Evolutionary conservation across 2,888 invertebrate genomes (phyloP).

Genomic region (Euclidia mi): DNA sequence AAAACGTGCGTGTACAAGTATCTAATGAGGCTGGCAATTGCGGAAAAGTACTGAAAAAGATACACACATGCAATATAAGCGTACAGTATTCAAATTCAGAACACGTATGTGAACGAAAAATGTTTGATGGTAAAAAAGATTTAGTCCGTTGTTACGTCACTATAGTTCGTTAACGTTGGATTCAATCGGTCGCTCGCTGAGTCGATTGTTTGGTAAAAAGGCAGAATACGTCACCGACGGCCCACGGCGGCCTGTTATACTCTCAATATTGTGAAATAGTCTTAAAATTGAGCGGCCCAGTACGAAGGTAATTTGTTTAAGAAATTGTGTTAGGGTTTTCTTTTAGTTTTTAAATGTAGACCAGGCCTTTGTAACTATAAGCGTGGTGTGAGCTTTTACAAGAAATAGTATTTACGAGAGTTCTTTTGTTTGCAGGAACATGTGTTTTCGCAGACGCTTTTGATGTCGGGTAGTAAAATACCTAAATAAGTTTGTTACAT

Average conservation of each 20-base stretch:
- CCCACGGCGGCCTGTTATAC: slow-evolving; percentile 31
- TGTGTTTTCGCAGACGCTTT: no score
- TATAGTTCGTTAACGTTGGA: slow-evolving; percentile 71
- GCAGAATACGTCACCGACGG: slow-evolving; percentile 49
- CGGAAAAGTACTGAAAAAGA: slow-evolving; percentile 15
- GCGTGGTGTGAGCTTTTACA: no score
- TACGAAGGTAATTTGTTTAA: no score
- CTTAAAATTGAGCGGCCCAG: neutral
- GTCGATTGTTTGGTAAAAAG: slow-evolving; percentile 56
- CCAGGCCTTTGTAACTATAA: no score
- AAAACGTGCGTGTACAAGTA: slow-evolving; percentile 18
- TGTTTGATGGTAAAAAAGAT: slow-evolving; percentile 64
- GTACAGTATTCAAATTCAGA: slow-evolving; percentile 53
- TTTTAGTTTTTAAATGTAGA: neutral
- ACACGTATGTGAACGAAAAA: slow-evolving; percentile 53
- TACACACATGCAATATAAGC: slow-evolving; percentile 6
- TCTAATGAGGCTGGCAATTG: slow-evolving; percentile 36
- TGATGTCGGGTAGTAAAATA: no score
- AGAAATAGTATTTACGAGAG: no score
- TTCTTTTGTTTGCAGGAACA: no score
- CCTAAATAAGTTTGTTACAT: no score
- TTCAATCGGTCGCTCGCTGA: slow-evolving; percentile 64
- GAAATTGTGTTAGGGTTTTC: neutral
- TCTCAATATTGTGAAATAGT: slow-evolving; percentile 20
- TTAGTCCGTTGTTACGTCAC: slow-evolving; percentile 59